Evolutionary conservation across 2,797 vertebrate genomes (phyloP).

Genomic region (Microcaecilia unicolor): DNA sequence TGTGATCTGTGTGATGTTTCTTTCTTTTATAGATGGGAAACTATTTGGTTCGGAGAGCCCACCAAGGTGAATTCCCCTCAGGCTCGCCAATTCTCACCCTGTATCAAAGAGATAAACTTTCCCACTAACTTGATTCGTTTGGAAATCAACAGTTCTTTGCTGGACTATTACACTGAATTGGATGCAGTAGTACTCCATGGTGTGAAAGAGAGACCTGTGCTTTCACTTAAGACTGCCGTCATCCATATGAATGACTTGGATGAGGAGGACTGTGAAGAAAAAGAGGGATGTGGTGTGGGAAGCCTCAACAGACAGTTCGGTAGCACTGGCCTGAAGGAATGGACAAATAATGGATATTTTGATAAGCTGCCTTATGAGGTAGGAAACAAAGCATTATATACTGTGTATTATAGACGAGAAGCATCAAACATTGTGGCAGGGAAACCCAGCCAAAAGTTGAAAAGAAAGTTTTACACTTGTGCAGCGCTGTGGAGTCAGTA

Average conservation of each 20-base stretch:
- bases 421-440: too few species aligned
- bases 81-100: conserved; percentile 88
- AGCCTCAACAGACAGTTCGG: conserved; percentile 61
- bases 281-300: conserved; percentile 57
- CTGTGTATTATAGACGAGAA: background rate
- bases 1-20: too few species aligned
- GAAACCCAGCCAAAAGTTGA: too few species aligned
- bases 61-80: conserved; percentile 77
- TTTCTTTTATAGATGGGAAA: conserved; percentile 73
- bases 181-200: conserved; percentile 90
- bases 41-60: conserved; percentile 88
- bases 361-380: conserved; percentile 97
- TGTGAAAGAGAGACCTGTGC: conserved; percentile 78
- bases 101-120: conserved; percentile 86
- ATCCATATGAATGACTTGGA: conserved; percentile 83
- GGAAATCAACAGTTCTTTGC: conserved; percentile 89
- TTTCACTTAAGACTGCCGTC: conserved; percentile 78
- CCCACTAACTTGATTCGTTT: conserved; percentile 90
- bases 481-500: too few species aligned
- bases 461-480: too few species aligned
- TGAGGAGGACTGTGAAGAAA: conserved; percentile 81
- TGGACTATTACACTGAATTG: conserved; percentile 95
- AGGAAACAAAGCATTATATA: conserved; percentile 30
- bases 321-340: conserved; percentile 57
- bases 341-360: conserved; percentile 84